phyloP scores from a whole-genome alignment of 2,113 vertebrate species.

The Nycticryphes semicollaris region DNA sequence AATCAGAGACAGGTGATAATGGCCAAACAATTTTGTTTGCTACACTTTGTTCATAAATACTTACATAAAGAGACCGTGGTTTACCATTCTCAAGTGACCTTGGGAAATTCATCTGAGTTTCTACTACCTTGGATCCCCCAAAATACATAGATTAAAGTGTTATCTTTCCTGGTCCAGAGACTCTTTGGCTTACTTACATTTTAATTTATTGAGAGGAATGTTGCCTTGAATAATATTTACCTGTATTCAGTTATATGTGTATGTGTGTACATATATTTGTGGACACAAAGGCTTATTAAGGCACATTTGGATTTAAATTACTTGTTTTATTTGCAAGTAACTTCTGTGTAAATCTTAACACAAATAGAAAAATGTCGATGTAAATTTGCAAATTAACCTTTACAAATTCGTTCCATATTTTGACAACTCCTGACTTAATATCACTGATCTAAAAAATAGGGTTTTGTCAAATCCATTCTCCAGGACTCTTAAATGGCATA shows the following conservation, averaged over 20 bases:
- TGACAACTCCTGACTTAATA: neutral
- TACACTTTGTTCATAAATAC: neutral
- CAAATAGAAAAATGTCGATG: neutral
- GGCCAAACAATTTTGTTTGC: neutral
- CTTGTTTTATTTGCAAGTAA: neutral
- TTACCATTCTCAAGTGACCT: neutral
- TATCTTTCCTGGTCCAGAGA: neutral
- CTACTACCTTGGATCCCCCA: neutral
- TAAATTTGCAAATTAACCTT: neutral
- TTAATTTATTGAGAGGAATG: neutral
- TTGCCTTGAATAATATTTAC: neutral
- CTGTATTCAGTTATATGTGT: neutral
- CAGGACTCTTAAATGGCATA: neutral
- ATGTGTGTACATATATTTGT: neutral
- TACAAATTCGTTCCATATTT: neutral
- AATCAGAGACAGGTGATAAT: neutral
- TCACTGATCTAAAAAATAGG: neutral
- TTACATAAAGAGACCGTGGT: neutral
- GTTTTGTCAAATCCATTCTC: neutral
- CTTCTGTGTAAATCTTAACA: neutral
- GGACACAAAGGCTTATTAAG: neutral
- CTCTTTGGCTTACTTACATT: neutral
- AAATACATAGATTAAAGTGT: neutral
- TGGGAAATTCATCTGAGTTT: neutral
- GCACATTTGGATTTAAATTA: neutral